Base-by-base conservation (phyloP, 1,140 invertebrate genomes). In the Oncopeltus fasciatus region DNA sequence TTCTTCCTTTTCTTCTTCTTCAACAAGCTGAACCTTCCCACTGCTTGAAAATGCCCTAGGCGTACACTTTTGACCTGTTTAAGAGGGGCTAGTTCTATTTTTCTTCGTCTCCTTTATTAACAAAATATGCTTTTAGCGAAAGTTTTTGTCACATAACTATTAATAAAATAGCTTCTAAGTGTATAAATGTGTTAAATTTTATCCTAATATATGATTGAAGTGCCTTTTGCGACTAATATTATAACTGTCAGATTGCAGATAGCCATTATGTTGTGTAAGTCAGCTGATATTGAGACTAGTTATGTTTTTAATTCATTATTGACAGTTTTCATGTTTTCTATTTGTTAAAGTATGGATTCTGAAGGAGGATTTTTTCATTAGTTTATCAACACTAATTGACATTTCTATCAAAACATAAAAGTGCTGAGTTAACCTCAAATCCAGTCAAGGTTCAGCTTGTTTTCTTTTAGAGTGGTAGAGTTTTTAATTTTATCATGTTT, bases 221-320 rank as follows among this genome's bases (percentile, higher is more conserved):
- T 53, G 5, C 12, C 3, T 33, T 21, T 57, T 33, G 31, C 28
- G 56, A 20, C 28, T 57, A 31, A 31, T 29, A 16, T 28, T 33
- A 20, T 33, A 57, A 38, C 56, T 57, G 56, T 57, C 56, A 57
- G 56, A 38, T 33, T 57, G 28, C 56, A 57, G 56, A 38, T 57
- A 57, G 56, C 56, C 56, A 57, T 57, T 57, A 38, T 57, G 56
- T 38, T 31, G 56, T 31, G 56, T 31, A 57, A 57, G 56, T 57
- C 56, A 57, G 56, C 56, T 57, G 56, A 33, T 57, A 38, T 31
- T n/a, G 47, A 24, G 31, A 43, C 43, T 27, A 44, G 31, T 60
- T 46, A 44, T 60, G 31, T 27, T 46, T 44, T 44, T 18, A 28
- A 24, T 18, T 12, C 11, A 57, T 21, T 57, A 57, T 28, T 12